Evolutionary conservation across 2,888 invertebrate genomes (phyloP).

Genomic region (Chloroclystis v-ata): DNA sequence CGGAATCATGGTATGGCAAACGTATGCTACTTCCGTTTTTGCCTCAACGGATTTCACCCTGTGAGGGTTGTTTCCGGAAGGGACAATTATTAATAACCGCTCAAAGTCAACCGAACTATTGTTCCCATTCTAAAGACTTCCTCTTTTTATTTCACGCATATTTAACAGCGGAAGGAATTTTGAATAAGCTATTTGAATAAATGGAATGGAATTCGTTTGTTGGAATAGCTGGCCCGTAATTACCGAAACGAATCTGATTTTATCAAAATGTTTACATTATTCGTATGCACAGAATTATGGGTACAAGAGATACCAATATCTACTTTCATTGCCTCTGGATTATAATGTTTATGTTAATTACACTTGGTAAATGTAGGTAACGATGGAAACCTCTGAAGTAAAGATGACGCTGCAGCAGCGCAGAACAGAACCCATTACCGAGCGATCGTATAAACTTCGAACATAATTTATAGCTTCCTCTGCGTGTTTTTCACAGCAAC

Average conservation of each 20-base stretch:
- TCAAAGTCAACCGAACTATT: constrained; percentile 63
- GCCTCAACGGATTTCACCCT: constrained; percentile 62
- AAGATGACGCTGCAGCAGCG: constrained; percentile 45
- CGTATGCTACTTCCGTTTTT: constrained; percentile 75
- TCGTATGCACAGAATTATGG: not conserved
- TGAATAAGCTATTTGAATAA: constrained; percentile 16
- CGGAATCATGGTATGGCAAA: constrained; percentile 58
- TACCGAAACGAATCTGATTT: constrained; percentile 11
- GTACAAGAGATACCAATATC: too few species aligned
- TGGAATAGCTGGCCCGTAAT: constrained; percentile 10
- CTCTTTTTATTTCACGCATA: constrained; percentile 32
- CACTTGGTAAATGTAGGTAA: constrained; percentile 19
- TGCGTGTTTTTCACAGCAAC: constrained; percentile 70
- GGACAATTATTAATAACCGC: constrained; percentile 65
- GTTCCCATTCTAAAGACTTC: constrained; percentile 54
- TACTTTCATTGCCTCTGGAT: constrained; percentile 2
- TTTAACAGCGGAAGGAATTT: constrained; percentile 15
- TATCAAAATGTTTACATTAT: constrained; percentile 1
- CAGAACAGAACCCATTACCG: constrained; percentile 59
- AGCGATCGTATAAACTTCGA: constrained; percentile 71
- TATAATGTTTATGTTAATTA: constrained; percentile 19
- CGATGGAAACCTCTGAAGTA: constrained; percentile 27
- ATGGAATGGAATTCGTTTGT: constrained; percentile 2
- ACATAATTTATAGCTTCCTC: constrained; percentile 76
- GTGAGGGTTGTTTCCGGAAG: constrained; percentile 70